Evolutionary conservation across 2,888 invertebrate genomes (phyloP).

Genomic region (Octodonta nipae): DNA sequence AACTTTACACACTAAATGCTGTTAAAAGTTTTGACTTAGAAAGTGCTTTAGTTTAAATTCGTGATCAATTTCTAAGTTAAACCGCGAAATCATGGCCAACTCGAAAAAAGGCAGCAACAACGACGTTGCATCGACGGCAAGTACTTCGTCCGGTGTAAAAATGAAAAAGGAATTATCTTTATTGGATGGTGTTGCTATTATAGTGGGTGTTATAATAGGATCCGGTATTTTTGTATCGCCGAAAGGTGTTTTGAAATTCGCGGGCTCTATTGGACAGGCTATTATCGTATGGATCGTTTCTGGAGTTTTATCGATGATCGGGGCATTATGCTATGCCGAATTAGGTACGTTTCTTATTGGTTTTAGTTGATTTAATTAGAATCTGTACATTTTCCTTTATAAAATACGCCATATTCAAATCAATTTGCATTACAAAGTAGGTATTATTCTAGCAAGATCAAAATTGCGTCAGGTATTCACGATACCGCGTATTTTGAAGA

Average conservation of each 20-base stretch:
- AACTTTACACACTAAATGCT: no score
- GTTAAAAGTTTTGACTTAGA: no score
- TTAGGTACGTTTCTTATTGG: no score
- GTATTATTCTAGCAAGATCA: no score
- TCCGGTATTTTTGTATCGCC: conserved; percentile 94
- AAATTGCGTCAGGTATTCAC: no score
- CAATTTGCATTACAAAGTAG: no score
- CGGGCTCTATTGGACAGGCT: conserved; percentile 80
- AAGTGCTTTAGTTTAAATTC: not conserved
- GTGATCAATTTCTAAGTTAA: conserved; percentile 2
- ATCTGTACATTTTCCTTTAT: no score
- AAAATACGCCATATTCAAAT: no score
- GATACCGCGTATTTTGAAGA: no score
- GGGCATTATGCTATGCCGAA: conserved; percentile 94
- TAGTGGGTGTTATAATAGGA: conserved; percentile 90
- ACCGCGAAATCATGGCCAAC: no score
- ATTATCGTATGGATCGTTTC: conserved; percentile 78
- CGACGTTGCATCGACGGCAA: conserved; percentile 4
- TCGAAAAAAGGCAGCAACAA: conserved; percentile 6
- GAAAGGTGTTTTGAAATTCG: conserved; percentile 80
- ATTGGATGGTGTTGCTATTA: conserved; percentile 85
- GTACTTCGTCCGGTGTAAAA: conserved; percentile 40
- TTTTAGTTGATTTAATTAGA: no score
- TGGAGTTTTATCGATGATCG: conserved; percentile 80
- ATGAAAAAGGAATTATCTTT: conserved; percentile 84